These are phyloP conservation scores for Amiota communis DNA, from an alignment of 2,888 invertebrate species.

Conservation along the genomic window DNA sequence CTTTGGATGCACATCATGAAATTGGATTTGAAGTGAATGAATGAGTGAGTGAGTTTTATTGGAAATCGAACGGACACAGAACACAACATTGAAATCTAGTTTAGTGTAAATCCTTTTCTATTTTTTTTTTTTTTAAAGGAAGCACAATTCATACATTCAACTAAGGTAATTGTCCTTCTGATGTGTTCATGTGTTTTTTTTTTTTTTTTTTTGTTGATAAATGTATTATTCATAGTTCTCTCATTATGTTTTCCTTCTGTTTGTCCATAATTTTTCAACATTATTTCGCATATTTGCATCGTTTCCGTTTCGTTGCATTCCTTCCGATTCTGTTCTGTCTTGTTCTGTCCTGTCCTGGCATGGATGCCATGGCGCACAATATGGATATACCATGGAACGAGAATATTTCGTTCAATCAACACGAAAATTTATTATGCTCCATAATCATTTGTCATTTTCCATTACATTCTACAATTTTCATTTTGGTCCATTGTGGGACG, in stretches of 20 bases:
- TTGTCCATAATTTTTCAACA: conserved; percentile 20
- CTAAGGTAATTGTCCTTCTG: too few species aligned
- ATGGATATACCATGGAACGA: not conserved
- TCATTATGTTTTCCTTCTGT: not conserved
- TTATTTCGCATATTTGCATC: conserved; percentile 26
- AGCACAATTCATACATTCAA: too few species aligned
- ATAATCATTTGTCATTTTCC: conserved; percentile 64
- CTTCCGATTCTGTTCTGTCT: not conserved
- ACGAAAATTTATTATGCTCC: conserved; percentile 61
- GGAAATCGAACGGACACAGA: not conserved
- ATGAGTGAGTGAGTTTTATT: not conserved
- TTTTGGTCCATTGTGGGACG: not conserved
- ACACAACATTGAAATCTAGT: not conserved
- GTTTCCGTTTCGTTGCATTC: conserved; percentile 1
- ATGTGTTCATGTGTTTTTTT: too few species aligned
- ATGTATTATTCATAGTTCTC: not conserved
- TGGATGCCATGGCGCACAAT: not conserved
- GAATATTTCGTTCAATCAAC: conserved; percentile 62
- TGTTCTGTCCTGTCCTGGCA: not conserved
- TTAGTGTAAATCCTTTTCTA: too few species aligned
- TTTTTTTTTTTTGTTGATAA: too few species aligned
- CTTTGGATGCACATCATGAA: not conserved
- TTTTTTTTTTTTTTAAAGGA: too few species aligned
- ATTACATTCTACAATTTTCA: conserved; percentile 41
- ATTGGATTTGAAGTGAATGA: conserved; percentile 7